Evolutionary conservation across 2,797 vertebrate species (phyloP), one percentile per base, ranked within the genome.

Genomic region (Nothura maculosa): DNA sequence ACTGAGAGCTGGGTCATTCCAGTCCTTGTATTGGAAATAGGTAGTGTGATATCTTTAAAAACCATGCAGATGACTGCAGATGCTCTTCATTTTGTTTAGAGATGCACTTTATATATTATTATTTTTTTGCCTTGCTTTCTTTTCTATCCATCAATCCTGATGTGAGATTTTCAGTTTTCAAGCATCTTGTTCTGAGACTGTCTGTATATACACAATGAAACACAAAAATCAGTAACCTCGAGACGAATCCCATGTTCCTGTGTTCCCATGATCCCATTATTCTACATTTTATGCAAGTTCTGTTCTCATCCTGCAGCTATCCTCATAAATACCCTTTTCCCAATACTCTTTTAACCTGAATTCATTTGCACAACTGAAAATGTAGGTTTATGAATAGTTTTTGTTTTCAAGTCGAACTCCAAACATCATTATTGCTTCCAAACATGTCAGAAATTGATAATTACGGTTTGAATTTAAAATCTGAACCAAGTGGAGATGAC

Each of bases 141-240:
- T 52, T 52, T 52, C 27, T 52, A 16, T 52, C 15, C 27, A 28
- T 54, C 8, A 60, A 18, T 30, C 61, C 76, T 64, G 48, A 66
- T 73, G n/a, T 73, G 40, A 91, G n/a, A 79, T 82, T 77, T 90
- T 43, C 48, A 52, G 25, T 52, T 90, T 74, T 82, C 43, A 76
- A 28, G 43, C 16, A 55, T 36, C 5, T 43, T 72, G 28, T 22
- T 79, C 81, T 40, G 19, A 6, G 12, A 47, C 42, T 67, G 63
- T 30, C n/a, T 66, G 55, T 84, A 36, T 25, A 12, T 20, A 66
- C 4, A 60, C 52, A 54, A 70, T 4, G 43, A 85, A 67, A 61
- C 9, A 73, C 69, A 38, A 8, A 66, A 47, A 9, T 7, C 62
- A 34, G 63, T 66, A 50, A 68, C 55, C 84, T 60, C 14, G 34